Conservation (phyloP, 2,113 vertebrate genomes). For the Sialia sialis region DNA sequence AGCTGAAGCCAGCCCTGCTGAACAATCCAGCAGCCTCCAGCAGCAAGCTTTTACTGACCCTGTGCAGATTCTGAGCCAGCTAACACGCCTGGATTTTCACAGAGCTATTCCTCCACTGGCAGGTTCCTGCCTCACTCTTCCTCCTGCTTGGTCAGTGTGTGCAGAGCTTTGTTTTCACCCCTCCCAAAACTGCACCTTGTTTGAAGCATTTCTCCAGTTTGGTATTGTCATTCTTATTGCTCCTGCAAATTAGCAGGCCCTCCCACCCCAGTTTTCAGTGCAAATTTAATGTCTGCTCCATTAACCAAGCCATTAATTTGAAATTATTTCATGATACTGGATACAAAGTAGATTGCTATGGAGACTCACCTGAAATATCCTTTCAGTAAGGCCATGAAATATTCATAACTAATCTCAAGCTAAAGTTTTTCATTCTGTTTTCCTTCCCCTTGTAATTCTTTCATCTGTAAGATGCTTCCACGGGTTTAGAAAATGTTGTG, state of each 20-base stretch:
- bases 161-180: background rate
- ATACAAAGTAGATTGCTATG: constrained; percentile 14
- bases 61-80: background rate
- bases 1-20: too few relatives aligned
- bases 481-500: background rate
- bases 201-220: background rate
- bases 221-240: background rate
- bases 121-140: background rate
- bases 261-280: background rate
- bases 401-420: constrained; percentile 3
- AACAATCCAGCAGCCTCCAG: background rate
- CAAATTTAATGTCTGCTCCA: background rate
- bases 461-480: background rate
- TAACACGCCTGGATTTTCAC: background rate
- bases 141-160: background rate
- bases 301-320: constrained; percentile 15
- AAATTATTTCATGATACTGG: background rate
- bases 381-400: constrained; percentile 8
- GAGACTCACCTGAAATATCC: constrained; percentile 29
- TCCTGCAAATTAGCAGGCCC: background rate
- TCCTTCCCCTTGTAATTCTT: background rate
- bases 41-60: fast-evolving
- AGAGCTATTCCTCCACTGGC: background rate
- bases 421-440: constrained; percentile 24
- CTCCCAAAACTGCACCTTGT: background rate